Conservation (phyloP, 2,888 invertebrate species). For the Tetranychus truncatus region DNA sequence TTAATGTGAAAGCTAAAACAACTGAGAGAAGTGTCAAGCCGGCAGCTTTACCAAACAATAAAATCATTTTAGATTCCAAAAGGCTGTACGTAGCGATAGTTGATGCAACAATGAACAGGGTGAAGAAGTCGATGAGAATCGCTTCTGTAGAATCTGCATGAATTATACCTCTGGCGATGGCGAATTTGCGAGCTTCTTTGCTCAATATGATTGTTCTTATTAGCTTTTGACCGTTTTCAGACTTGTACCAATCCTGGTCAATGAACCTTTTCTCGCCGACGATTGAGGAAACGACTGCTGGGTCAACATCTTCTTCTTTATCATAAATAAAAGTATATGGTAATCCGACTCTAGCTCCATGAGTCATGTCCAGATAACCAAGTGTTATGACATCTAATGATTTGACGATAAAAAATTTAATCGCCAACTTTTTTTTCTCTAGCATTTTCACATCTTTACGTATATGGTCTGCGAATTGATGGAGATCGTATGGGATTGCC, state of each 20-base stretch:
- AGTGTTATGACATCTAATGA: background rate
- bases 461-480: background rate
- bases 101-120: too few species aligned
- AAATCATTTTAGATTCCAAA: too few species aligned
- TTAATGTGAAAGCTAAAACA: too few species aligned
- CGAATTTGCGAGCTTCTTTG: constrained; percentile 9
- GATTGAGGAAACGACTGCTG: background rate
- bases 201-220: constrained; percentile 4
- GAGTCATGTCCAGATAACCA: background rate
- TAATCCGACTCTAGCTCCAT: background rate
- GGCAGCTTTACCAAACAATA: too few species aligned
- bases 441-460: background rate
- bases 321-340: background rate
- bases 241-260: background rate
- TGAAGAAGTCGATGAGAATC: background rate
- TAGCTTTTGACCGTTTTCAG: background rate
- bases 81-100: background rate
- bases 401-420: background rate
- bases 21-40: too few species aligned
- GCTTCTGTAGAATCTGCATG: background rate
- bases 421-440: background rate
- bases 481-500: background rate
- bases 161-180: background rate
- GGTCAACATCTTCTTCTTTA: background rate
- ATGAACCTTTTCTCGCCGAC: background rate